Evolutionary conservation across 2,888 invertebrate species (phyloP), one percentile per base, ranked within the genome.

Genomic region (Tanypteryx hageni): DNA sequence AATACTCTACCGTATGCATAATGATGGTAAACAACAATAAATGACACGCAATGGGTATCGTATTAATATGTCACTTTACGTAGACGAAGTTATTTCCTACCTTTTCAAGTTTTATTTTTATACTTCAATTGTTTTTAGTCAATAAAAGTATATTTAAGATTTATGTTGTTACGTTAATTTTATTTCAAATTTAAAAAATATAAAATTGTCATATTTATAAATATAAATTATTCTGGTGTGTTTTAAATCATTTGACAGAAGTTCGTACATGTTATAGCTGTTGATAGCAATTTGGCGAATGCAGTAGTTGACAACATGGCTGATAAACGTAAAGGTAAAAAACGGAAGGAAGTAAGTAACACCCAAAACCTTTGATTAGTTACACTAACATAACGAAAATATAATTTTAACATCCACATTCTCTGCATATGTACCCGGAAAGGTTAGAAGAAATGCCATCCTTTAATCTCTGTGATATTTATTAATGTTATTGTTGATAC

Each of bases 291-390:
- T 5, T 76, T 76, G 76, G 11, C 27, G 0, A 10, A 27, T 4
- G 61, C 68, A 68, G 89, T 89, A 89, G 64, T 89, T 89, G 92
- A 84, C 85, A 95, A 95, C 94, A 96, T 96, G 96, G 96, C 96
- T 94, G 96, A 96, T 94, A 96, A 96, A 95, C 96, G 96, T 94
- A 96, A 96, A 95, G 96, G 96, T 94, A 96, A 96, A 95, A 96
- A 96, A 94, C 96, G 96, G 94, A 96, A 96, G 95, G 96, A 96
- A 95, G 97, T 96, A 95, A 96, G 95, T 93, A 92, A 5, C 44
- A 9, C 8, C 13, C 5, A 44, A 8, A 14, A n/a, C 5, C 18
- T 16, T 7, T 14, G 44, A n/a, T 10, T 27, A 10, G 13, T 18
- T 76, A 18, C 22, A 27, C 76, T 76, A 27, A 76, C 76, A n/a